phyloP scores from a whole-genome alignment of 2,888 invertebrate genomes.

The Tupiocoris notatus region DNA sequence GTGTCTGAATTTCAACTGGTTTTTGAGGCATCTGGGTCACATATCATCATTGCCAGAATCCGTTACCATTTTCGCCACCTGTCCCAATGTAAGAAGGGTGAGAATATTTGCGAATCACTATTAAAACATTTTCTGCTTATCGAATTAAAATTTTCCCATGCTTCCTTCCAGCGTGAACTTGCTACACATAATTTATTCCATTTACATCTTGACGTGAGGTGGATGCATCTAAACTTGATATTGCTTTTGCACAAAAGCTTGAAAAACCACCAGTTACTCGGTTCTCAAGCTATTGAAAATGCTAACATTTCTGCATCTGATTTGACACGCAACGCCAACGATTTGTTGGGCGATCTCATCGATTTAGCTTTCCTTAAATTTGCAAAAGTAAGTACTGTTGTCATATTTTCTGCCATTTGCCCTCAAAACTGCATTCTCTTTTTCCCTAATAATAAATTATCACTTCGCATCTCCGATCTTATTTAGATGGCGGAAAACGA shows the following conservation, averaged over 20 bases:
- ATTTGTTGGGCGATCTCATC: conserved; percentile 43
- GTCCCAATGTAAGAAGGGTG: conserved; percentile 55
- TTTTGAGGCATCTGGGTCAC: conserved; percentile 50
- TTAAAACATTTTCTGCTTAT: not conserved
- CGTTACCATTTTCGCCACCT: conserved; percentile 54
- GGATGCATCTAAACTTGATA: conserved; percentile 54
- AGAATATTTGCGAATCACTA: not conserved
- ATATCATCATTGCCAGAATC: conserved; percentile 54
- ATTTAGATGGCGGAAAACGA: conserved; percentile 23
- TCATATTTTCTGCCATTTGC: not conserved
- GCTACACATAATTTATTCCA: conserved; percentile 58
- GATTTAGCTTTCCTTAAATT: conserved; percentile 52
- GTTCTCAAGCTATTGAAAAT: conserved; percentile 48
- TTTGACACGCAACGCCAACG: not conserved
- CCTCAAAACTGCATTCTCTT: too few species aligned
- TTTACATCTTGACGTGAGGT: conserved; percentile 57
- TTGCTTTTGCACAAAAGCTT: conserved; percentile 45
- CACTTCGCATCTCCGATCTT: too few species aligned
- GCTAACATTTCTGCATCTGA: conserved; percentile 34
- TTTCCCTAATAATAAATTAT: too few species aligned
- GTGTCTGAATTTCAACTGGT: conserved; percentile 41
- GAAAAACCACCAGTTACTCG: not conserved
- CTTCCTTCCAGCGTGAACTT: conserved; percentile 54
- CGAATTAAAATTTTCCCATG: not conserved
- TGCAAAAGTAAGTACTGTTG: conserved; percentile 53